phyloP scores from a whole-genome alignment of 2,113 vertebrate species.

The Apeltes quadracus region DNA sequence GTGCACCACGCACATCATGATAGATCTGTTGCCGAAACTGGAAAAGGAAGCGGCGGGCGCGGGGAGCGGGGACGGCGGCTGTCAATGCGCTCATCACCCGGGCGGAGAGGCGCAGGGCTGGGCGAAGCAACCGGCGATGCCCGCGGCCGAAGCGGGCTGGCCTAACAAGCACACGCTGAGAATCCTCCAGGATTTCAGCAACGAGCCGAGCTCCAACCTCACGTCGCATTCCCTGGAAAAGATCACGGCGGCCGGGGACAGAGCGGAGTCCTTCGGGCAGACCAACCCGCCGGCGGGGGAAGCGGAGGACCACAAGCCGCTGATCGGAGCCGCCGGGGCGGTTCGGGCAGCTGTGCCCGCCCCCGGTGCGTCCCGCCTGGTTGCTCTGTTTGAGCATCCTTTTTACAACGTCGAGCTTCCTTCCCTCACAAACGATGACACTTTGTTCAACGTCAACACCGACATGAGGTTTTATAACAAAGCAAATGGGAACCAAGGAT shows the following conservation, averaged over 20 bases:
- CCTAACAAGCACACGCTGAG: slow-evolving; percentile 92
- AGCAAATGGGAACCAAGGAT: slow-evolving; percentile 85
- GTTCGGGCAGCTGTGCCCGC: slow-evolving; percentile 41
- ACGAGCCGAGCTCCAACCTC: slow-evolving; percentile 89
- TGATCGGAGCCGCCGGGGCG: slow-evolving; percentile 65
- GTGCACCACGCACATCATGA: slow-evolving; percentile 94
- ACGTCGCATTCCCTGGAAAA: slow-evolving; percentile 88
- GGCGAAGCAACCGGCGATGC: slow-evolving; percentile 73
- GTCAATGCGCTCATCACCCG: slow-evolving; percentile 84
- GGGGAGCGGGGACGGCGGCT: slow-evolving; percentile 76
- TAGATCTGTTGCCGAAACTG: slow-evolving; percentile 90
- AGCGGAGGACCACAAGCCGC: slow-evolving; percentile 66
- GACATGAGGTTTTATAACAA: slow-evolving; percentile 92
- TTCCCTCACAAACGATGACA: slow-evolving; percentile 85
- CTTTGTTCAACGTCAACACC: slow-evolving; percentile 91
- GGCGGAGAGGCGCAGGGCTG: slow-evolving; percentile 74
- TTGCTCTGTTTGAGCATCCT: slow-evolving; percentile 86
- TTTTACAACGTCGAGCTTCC: slow-evolving; percentile 83
- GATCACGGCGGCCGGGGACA: slow-evolving; percentile 66
- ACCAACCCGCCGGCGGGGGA: slow-evolving; percentile 44
- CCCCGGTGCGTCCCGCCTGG: slow-evolving; percentile 74
- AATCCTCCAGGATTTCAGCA: slow-evolving; percentile 93
- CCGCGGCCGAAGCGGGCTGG: slow-evolving; percentile 84
- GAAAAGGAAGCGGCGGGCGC: slow-evolving; percentile 82
- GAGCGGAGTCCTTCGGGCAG: slow-evolving; percentile 56